Evolutionary conservation across 2,797 vertebrate species (phyloP), one percentile per base, ranked within the genome.

Genomic region (Atherinosoma microstoma): DNA sequence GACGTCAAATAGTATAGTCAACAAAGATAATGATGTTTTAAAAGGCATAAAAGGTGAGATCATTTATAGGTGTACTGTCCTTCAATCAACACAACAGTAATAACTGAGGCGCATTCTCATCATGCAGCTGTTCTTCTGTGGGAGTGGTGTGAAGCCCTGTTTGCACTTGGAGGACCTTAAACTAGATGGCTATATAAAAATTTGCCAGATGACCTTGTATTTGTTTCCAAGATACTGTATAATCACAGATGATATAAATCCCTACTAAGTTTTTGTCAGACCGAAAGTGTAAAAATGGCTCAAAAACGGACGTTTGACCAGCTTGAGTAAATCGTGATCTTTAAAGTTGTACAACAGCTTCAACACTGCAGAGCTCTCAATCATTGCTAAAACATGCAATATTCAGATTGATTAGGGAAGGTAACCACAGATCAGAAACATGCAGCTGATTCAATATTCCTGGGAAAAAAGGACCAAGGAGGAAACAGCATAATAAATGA

Each of bases 81-180:
- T 80, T 92, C 65, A 69, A 83, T 87, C 86, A 92, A 91, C 88
- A 93, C 45, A 40, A n/a, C 64, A 82, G 49, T 53, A 67, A 75
- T 75, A 73, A 73, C 80, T 54, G 11, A 4, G 35, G 16, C 30
- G 11, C 20, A 27, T 76, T 36, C 47, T 75, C 84, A 81, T 77
- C 56, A 22, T 66, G 32, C 91, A 94, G 90, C 92, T 95, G 91
- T 92, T 77, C 47, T 8, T 6, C 45, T 61, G 6, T 79, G 73
- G 89, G 83, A 88, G 90, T 73, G 78, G 80, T 81, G 8, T 45
- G 22, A 35, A 62, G 29, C 40, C 38, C 35, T 94, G 69, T 95
- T 94, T 94, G 83, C 89, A 76, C 76, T 86, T 90, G 92, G 91
- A 92, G 90, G 86, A 79, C 76, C 71, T 80, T 49, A 29, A 36